These are phyloP conservation scores for Meliscaeva auricollis DNA, from an alignment of 2,888 invertebrate species.

Conservation along the genomic window DNA sequence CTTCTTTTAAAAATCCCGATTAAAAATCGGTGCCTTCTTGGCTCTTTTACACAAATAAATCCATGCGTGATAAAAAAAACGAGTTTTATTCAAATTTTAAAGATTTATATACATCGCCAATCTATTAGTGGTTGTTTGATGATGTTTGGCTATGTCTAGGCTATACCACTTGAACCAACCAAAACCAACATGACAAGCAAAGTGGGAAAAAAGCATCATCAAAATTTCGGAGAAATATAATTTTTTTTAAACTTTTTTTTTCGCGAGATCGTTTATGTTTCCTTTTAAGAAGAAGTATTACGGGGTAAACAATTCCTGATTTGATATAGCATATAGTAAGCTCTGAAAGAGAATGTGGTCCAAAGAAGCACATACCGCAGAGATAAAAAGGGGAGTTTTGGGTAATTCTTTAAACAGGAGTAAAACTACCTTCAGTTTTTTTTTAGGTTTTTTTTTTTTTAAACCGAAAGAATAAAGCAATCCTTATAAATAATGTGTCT, in stretches of 20 bases:
- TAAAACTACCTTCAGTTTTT: too few species aligned
- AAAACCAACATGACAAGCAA: neutral
- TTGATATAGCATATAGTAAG: slow-evolving; percentile 61
- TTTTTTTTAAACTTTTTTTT: slow-evolving; percentile 14
- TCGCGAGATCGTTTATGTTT: slow-evolving; percentile 48
- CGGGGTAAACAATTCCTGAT: slow-evolving; percentile 48
- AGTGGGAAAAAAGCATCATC: slow-evolving; percentile 31
- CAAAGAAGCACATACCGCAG: slow-evolving; percentile 23
- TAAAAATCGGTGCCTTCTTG: slow-evolving; percentile 35
- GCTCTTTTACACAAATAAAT: slow-evolving; percentile 37
- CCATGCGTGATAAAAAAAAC: slow-evolving; percentile 45
- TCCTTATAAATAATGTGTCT: too few species aligned
- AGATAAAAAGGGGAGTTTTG: neutral
- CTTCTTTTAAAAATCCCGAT: slow-evolving; percentile 25
- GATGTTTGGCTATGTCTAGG: slow-evolving; percentile 38
- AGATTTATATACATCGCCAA: slow-evolving; percentile 45
- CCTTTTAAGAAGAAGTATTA: slow-evolving; percentile 49
- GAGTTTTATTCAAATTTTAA: slow-evolving; percentile 69
- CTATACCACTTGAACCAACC: slow-evolving; percentile 38
- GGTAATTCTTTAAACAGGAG: too few species aligned
- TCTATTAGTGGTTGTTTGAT: slow-evolving; percentile 27
- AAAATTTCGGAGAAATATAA: slow-evolving; percentile 29
- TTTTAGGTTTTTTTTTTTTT: too few species aligned
- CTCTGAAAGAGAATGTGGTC: slow-evolving; percentile 69
- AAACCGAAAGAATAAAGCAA: too few species aligned